Percentiles rank a stretch among this genome's conserved stretches.
Conservation (phyloP, 2,888 invertebrate genomes). For the Rhabditophanes sp. region DNA sequence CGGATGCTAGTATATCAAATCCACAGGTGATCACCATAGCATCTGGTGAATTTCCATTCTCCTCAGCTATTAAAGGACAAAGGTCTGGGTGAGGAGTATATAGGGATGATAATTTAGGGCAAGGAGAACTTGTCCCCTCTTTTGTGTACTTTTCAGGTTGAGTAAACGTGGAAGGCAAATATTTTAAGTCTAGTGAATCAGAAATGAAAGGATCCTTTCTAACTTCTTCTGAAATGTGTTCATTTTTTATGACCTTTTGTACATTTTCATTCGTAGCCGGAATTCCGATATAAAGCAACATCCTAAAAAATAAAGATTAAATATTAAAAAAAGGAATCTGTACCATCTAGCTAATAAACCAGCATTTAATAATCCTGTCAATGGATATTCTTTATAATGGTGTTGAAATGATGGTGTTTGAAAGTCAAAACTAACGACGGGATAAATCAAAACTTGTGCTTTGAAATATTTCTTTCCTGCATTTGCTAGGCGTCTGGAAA, state of each 20-base stretch:
- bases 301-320: no score
- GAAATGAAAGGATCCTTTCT: no score
- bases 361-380: conserved; percentile 19
- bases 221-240: conserved; percentile 27
- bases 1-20: conserved; percentile 35
- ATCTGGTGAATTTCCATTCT: conserved; percentile 22
- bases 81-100: no score
- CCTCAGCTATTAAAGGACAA: conserved; percentile 26
- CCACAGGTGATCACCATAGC: conserved; percentile 32
- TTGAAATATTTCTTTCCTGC: no score
- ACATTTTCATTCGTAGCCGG: conserved; percentile 23
- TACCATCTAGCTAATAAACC: conserved; percentile 17
- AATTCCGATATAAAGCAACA: conserved; percentile 36
- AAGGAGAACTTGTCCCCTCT: no score
- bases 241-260: conserved; percentile 22
- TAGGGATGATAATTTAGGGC: no score
- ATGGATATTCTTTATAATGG: conserved; percentile 25
- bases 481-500: conserved; percentile 14
- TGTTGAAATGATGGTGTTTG: conserved; percentile 30
- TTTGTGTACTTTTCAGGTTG: no score
- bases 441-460: conserved; percentile 46
- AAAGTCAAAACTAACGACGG: conserved; percentile 45
- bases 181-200: no score
- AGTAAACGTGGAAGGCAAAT: no score
- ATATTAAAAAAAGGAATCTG: conserved; percentile 6